Evolutionary conservation across 2,888 invertebrate genomes (phyloP).

Genomic region (Scaeva pyrastri): DNA sequence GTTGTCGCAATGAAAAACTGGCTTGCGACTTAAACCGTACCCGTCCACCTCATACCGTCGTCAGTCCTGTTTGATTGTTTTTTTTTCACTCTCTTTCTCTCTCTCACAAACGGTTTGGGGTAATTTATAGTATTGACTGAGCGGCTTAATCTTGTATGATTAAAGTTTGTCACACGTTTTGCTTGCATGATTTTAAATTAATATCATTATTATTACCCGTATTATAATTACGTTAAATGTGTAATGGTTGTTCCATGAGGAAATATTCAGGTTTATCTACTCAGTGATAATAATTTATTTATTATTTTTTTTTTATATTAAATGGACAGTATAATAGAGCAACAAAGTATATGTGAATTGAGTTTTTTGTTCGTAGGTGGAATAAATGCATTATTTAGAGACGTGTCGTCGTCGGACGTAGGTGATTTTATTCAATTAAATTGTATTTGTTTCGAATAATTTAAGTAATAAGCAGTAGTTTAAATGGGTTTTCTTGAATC

Average conservation of each 20-base stretch:
- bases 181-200: constrained; percentile 43
- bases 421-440: not conserved
- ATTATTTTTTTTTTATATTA: constrained; percentile 9
- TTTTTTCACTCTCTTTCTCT: not conserved
- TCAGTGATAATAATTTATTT: constrained; percentile 7
- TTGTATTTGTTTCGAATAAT: not conserved
- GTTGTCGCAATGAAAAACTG: constrained; percentile 47
- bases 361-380: not conserved
- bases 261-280: constrained; percentile 36
- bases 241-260: constrained; percentile 14
- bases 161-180: constrained; percentile 49
- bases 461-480: too few relatives aligned
- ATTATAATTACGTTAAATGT: constrained; percentile 34
- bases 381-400: not conserved
- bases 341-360: not conserved
- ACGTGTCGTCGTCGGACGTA: too few relatives aligned
- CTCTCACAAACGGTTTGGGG: too few relatives aligned
- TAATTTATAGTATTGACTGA: constrained; percentile 41
- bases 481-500: too few relatives aligned
- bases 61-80: not conserved
- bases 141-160: constrained; percentile 31
- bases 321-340: not conserved
- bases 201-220: constrained; percentile 21
- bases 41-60: too few relatives aligned
- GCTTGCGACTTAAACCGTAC: constrained; percentile 27